A percentile compares a stretch with the other conserved stretches of the same genome.
Conservation (phyloP, 2,888 invertebrate species). For the Slavum lentiscoides region DNA sequence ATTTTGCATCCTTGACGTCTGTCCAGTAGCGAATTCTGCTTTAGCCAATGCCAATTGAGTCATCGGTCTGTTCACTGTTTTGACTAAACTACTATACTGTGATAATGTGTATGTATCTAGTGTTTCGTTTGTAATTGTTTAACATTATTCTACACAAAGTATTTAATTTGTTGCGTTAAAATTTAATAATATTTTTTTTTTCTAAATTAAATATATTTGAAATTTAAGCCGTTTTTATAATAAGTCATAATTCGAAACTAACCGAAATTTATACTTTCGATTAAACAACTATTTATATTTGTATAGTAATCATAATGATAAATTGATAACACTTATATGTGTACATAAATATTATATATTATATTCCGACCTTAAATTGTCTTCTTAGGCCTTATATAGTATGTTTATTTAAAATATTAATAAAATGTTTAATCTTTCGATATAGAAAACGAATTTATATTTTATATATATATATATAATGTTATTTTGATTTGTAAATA, state of each 20-base stretch:
- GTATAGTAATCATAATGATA: neutral
- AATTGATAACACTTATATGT: too few species aligned
- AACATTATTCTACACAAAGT: neutral
- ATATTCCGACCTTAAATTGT: too few species aligned
- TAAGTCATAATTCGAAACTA: neutral
- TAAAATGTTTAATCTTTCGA: neutral
- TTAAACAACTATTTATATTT: neutral
- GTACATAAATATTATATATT: too few species aligned
- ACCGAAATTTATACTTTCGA: neutral
- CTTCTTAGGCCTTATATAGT: neutral
- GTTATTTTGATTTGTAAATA: neutral
- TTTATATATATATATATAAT: too few species aligned
- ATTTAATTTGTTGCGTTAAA: neutral
- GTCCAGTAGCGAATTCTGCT: constrained; percentile 60
- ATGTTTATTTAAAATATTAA: neutral
- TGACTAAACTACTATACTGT: constrained; percentile 14
- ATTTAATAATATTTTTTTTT: too few species aligned
- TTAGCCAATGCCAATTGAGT: constrained; percentile 9
- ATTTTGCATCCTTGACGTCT: constrained; percentile 85
- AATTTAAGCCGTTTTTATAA: neutral
- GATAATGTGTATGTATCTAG: constrained; percentile 29
- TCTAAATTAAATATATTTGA: neutral
- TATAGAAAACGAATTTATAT: neutral
- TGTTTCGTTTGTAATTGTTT: neutral
- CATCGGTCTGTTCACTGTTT: neutral